Evolutionary conservation across 2,888 invertebrate species (phyloP), one percentile per base, ranked within the genome.

Genomic region (Cyaniris semiargus): DNA sequence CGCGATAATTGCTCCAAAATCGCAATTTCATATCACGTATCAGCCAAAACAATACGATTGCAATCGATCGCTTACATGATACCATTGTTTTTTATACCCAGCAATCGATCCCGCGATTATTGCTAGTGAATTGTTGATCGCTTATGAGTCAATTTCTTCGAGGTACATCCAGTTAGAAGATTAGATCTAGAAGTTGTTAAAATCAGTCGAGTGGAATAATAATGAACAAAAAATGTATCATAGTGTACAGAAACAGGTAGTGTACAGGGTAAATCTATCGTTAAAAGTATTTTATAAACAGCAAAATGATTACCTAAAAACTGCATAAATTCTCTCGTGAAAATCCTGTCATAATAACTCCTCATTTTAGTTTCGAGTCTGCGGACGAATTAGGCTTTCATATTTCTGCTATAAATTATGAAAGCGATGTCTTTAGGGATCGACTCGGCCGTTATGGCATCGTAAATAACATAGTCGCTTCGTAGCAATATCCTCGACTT

Each of bases 321-420:
- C 60, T 53, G 38, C 23, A 76, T 70, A 56, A 56, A 76, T 71
- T 56, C 21, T n/a, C 31, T 10, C 23, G 44, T 77, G 76, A n/a
- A 72, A 77, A 77, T 77, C 58, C 44, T 70, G 18, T 77, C 79
- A 77, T 78, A 80, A 83, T 82, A 82, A 83, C 79, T 83, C 79
- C 79, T 80, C 84, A 80, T 82, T 85, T 82, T 84, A 85, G 83
- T 85, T 85, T 85, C 85, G 88, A 90, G 88, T 89, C 88, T 89
- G 89, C 84, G 83, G 85, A 86, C 85, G 88, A 91, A 91, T 91
- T 91, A 89, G 87, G 87, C 85, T 83, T 85, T 85, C 86, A 90
- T 89, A 91, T 90, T 90, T 89, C 86, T 87, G 81, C 85, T 85
- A 89, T 92, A 91, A 90, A 89, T 92, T 90, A 89, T 88, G 87